Evolutionary conservation across 2,113 vertebrate genomes (phyloP).

Genomic region (Recurvirostra avosetta): DNA sequence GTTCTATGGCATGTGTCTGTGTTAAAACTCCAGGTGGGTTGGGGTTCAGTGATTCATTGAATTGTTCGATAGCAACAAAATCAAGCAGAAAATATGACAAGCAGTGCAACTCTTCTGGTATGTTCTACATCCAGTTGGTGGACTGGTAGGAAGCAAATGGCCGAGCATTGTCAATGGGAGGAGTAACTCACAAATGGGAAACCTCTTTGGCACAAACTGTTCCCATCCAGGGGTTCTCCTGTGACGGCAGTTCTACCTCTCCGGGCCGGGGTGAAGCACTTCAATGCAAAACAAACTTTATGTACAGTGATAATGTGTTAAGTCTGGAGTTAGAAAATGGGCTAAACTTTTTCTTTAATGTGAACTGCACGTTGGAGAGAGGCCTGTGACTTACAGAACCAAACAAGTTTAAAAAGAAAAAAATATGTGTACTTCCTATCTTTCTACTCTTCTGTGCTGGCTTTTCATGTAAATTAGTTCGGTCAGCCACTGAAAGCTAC

Average conservation of each 20-base stretch:
- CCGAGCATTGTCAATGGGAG: background rate
- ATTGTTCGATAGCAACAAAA: background rate
- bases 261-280: rapidly evolving
- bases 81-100: no score
- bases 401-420: background rate
- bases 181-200: background rate
- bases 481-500: background rate
- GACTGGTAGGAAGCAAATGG: background rate
- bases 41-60: background rate
- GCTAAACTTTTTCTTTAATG: no score
- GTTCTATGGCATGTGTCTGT: background rate
- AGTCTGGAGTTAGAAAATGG: background rate
- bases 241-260: no score
- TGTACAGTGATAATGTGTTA: rapidly evolving
- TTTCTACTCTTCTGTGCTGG: background rate
- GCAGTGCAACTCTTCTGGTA: no score
- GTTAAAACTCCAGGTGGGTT: background rate
- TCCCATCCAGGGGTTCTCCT: background rate
- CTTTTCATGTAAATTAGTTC: background rate
- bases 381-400: background rate
- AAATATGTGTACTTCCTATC: rapidly evolving
- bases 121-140: background rate
- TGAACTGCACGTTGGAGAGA: no score
- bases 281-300: rapidly evolving
- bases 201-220: no score